Evolutionary conservation across 2,888 invertebrate genomes (phyloP), one percentile per base, ranked within the genome.

Genomic region (Mythimna ferrago): DNA sequence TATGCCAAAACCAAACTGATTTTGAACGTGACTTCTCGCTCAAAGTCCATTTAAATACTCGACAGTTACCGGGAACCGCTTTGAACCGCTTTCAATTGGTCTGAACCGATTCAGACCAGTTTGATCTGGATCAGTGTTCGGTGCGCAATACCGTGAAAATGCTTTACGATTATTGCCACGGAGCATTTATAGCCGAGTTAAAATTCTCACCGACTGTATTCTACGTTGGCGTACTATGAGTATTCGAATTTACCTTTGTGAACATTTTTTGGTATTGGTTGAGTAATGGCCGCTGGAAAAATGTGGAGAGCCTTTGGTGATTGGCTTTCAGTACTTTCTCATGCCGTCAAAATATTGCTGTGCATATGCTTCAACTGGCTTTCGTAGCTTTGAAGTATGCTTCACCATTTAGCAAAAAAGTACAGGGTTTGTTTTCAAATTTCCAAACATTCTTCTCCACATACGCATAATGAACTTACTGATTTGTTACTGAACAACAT

Each of bases 81-180:
- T 75, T 79, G 63, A 80, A 84, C 80, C 73, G 75, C 73, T 86
- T 86, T 81, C 76, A 81, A 73, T 87, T 85, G 81, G 83, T 87
- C 76, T 84, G 76, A 83, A 86, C 87, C 85, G 82, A 83, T 87
- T 86, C 82, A 76, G 81, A 86, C 83, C 83, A 81, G 88, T 88
- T 89, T 88, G 90, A 90, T 89, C 89, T 86, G 86, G 87, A 89
- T 89, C 87, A 87, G 86, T 86, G 87, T 82, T 88, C 88, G 76
- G 86, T 84, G 88, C 84, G 89, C 92, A 89, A 90, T 91, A 90
- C 92, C 88, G 90, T 89, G 90, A 89, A 89, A 93, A 93, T 93
- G 88, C 89, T 94, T 94, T 93, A 93, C 92, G 94, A 93, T 91
- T 92, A 92, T 91, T 91, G 90, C 91, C 86, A 87, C 87, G 74